Conservation (phyloP, 2,797 vertebrate genomes). For the Pitangus sulphuratus region DNA sequence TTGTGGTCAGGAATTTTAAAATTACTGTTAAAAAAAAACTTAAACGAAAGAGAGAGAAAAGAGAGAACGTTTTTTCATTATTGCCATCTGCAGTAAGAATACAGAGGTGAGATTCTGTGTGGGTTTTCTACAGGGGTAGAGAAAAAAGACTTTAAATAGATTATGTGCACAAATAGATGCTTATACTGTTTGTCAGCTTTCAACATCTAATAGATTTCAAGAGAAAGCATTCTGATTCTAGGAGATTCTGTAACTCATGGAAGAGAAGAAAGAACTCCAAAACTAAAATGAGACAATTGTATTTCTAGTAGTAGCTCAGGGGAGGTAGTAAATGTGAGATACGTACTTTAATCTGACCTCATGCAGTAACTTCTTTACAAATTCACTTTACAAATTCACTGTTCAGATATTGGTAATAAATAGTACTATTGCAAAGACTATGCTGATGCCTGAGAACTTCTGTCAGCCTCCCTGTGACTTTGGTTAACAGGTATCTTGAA, state of each 20-base stretch:
- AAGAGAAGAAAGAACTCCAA: background rate
- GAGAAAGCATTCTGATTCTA: background rate
- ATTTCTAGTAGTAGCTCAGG: background rate
- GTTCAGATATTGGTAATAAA: background rate
- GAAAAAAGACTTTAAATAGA: background rate
- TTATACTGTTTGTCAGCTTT: background rate
- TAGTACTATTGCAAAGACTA: background rate
- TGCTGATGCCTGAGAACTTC: background rate
- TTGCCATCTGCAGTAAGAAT: background rate
- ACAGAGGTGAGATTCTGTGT: background rate
- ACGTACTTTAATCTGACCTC: background rate
- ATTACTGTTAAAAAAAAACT: background rate
- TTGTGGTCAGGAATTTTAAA: background rate
- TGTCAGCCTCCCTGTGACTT: background rate
- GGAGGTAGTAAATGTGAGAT: background rate
- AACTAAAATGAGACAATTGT: background rate
- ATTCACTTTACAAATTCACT: background rate
- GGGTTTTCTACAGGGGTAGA: background rate
- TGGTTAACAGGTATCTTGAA: background rate
- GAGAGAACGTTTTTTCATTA: background rate
- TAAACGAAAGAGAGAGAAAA: background rate
- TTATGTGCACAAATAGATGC: background rate
- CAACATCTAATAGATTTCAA: background rate
- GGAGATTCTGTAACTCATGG: background rate
- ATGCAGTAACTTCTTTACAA: background rate